These are phyloP conservation scores for Drosophila albomicans DNA, from an alignment of 1,140 invertebrate species.

Conservation along the genomic window DNA sequence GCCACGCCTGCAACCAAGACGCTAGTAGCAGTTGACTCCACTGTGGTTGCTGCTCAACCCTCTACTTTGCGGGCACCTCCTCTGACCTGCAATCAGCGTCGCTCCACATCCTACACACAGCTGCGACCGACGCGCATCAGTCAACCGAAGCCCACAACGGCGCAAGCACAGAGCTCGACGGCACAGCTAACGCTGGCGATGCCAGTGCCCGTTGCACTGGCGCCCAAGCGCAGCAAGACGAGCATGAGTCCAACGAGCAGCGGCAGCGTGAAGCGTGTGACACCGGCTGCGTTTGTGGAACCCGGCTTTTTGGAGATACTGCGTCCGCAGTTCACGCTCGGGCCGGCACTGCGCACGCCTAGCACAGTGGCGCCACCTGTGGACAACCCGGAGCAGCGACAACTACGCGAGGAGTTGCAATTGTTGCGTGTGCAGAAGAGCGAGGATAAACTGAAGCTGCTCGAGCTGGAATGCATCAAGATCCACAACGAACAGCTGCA, in stretches of 20 bases:
- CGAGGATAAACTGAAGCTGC: constrained; percentile 94
- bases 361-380: constrained; percentile 70
- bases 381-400: constrained; percentile 90
- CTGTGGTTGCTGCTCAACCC: background rate
- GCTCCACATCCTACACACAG: constrained; percentile 72
- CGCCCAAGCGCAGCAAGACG: constrained; percentile 79
- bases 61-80: constrained; percentile 37
- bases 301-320: constrained; percentile 95
- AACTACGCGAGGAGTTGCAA: constrained; percentile 95
- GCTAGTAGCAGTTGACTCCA: background rate
- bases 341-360: constrained; percentile 90
- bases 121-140: constrained; percentile 73
- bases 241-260: constrained; percentile 77
- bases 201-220: constrained; percentile 67
- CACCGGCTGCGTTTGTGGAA: constrained; percentile 85
- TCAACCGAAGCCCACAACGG: constrained; percentile 74
- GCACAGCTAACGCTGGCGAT: constrained; percentile 69
- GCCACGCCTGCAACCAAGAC: background rate
- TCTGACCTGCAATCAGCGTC: constrained; percentile 68
- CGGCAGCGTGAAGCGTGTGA: constrained; percentile 59
- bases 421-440: constrained; percentile 93
- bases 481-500: constrained; percentile 94
- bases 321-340: constrained; percentile 94
- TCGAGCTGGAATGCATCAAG: constrained; percentile 94
- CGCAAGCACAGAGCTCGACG: constrained; percentile 69